Base-by-base conservation (phyloP, 2,888 invertebrate genomes). In the Phengaris alcon region DNA sequence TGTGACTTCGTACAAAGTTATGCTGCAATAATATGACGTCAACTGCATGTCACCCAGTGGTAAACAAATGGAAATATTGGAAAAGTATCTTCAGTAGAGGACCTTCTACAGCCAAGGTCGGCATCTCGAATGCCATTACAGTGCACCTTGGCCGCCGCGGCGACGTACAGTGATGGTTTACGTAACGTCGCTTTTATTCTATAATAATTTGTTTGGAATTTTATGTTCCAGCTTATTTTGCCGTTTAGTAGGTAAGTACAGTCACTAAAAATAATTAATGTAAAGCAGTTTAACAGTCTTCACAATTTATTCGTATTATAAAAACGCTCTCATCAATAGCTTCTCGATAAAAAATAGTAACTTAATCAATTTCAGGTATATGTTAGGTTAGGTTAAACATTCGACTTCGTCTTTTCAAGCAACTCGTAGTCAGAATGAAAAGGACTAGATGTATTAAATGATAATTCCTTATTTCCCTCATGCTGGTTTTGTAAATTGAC, bases 41-140 rank as follows among this genome's bases (percentile, higher is more conserved):
- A 64, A 35, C 69, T 69, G 69, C 69, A 48, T n/a, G 69, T 69
- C 69, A 69, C 15, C n/a, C 13, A 69, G 69, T 69, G 48, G 69
- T 48, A 69, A 48, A 69, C 48, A 69, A 69, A 69, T 69, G 69
- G 48, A 69, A 48, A 69, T 69, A 69, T 48, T 48, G 69, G 48
- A 48, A 69, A 69, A 69, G 48, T 51, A 48, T 48, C 51, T 70
- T 70, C 51, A 15, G 70, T 70, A 52, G 70, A 70, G 51, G 51
- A 51, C 70, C 70, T 51, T 35, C 51, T 22, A 22, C 4, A 70
- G 1, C 51, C 48, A 51, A 70, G 70, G 51, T 70, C 51, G 15
- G 15, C 51, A 52, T 15, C 15, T 70, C 22, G 70, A 70, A 70
- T 70, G 22, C 51, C 70, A 52, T 70, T 70, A 70, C 70, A 52